Evolutionary conservation across 2,888 invertebrate genomes (phyloP), one percentile per base, ranked within the genome.

Genomic region (Noctua janthina): DNA sequence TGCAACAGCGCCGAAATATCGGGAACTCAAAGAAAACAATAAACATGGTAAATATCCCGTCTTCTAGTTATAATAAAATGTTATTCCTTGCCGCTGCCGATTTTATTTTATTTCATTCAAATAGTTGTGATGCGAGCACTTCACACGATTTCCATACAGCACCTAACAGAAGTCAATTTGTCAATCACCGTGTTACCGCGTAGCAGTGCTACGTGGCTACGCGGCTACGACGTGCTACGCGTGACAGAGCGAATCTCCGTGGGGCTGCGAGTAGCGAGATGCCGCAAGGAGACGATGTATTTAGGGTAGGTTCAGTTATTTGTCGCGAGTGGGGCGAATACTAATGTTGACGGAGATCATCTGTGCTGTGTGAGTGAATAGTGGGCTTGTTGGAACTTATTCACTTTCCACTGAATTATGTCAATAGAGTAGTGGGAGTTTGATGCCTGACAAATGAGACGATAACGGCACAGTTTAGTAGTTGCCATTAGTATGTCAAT

Each of bases 151-250:
- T 78, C 67, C 62, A n/a, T 74, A 78, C n/a, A 78, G 11, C 83
- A 75, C 23, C 46, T 71, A 62, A 69, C 66, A 70, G 35, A 81
- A 68, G 68, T 39, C 46, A 43, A 84, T 81, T 81, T 76, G 75
- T 81, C 64, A 77, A 70, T 70, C 69, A 66, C 23, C n/a, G 29
- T 72, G 78, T 79, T 87, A 86, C 86, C 79, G 1, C 77, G 79
- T 82, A 80, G 87, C 76, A 39, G 51, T 76, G 82, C 83, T 82
- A 85, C 85, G 81, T 71, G 75, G 84, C 85, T 86, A 87, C 80
- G 80, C 51, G 74, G 59, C 79, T 76, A 86, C 74, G 68, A 87
- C 72, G 78, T 78, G 72, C 76, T 79, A 75, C 81, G 75, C 39
- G 84, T 78, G 64, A 74, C 77, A 46, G 10, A 39, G 54, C 29